Evolutionary conservation across 2,113 vertebrate genomes (phyloP), one percentile per base, ranked within the genome.

Genomic region (Pseudopodoces humilis): DNA sequence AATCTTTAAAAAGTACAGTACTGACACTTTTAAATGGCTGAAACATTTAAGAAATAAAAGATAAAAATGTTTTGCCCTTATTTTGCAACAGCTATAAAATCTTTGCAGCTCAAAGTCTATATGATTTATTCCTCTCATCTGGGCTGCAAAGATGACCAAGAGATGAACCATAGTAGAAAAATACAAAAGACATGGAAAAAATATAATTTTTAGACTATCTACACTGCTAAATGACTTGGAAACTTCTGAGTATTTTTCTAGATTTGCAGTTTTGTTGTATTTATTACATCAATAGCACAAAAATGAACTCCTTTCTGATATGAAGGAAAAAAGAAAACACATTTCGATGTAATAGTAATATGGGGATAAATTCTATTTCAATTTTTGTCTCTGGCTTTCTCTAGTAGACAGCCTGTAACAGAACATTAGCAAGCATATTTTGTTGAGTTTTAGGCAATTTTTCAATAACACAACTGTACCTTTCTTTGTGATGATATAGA

Each of bases 71-170:
- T 84, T 83, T 83, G 69, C 6, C 4, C 15, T 93, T 75, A 64
- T 68, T 86, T 82, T 92, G n/a, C 60, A 92, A 44, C 23, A 92
- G 18, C 22, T 69, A 39, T 93, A 96, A 97, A 97, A 81, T 83
- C 41, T 47, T 86, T 13, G 13, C 63, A 64, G 52, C 88, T 95
- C 80, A 91, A 94, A 79, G 41, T 93, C 55, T 74, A 3, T 59
- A 92, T 62, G 67, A 64, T 71, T 84, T 95, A 81, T 84, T 94
- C 23, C 46, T 93, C 68, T 56, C 47, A 33, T 65, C 69, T 23
- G 13, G 44, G 31, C 53, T 86, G 35, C 74, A 89, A 94, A 91
- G 43, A 30, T 77, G 62, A 62, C 55, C 28, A 94, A 85, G 68
- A 86, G 53, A 58, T 41, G 58, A 92, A 50, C 41, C 9, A 17